Conservation (phyloP, 2,797 vertebrate genomes). For the Oceanodroma leucorhoa region DNA sequence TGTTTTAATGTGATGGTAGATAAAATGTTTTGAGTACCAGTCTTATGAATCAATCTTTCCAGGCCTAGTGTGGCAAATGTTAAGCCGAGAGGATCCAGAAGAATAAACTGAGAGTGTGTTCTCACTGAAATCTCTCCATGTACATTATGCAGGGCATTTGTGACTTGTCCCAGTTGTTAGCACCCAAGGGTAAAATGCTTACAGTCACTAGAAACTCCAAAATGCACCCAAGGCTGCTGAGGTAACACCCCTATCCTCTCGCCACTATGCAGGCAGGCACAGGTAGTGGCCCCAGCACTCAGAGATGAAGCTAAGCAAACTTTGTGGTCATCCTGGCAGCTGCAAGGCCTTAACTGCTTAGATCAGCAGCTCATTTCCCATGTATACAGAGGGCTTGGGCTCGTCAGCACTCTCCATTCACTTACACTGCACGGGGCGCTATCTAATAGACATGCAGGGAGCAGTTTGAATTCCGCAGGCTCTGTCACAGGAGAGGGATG, state of each 20-base stretch:
- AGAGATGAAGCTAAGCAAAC: neutral
- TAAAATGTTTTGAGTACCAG: neutral
- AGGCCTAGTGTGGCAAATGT: neutral
- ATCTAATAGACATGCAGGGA: neutral
- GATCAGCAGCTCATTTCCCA: neutral
- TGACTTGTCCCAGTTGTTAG: neutral
- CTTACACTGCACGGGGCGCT: accelerated
- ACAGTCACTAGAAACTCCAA: neutral
- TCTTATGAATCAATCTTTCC: neutral
- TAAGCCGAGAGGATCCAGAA: neutral
- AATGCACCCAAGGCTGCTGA: neutral
- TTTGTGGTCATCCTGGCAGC: neutral
- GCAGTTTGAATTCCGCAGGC: neutral
- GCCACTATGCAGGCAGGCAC: neutral
- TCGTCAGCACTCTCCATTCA: neutral
- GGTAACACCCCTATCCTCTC: neutral
- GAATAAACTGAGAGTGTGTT: neutral
- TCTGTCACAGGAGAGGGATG: neutral
- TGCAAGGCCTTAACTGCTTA: neutral
- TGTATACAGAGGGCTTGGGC: neutral
- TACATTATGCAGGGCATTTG: neutral
- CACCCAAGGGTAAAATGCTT: neutral
- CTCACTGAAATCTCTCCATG: neutral
- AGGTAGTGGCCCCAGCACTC: neutral
- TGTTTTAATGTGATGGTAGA: neutral